These are phyloP conservation scores for Urocolius indicus DNA, from an alignment of 2,113 vertebrate species.

Conservation along the genomic window DNA sequence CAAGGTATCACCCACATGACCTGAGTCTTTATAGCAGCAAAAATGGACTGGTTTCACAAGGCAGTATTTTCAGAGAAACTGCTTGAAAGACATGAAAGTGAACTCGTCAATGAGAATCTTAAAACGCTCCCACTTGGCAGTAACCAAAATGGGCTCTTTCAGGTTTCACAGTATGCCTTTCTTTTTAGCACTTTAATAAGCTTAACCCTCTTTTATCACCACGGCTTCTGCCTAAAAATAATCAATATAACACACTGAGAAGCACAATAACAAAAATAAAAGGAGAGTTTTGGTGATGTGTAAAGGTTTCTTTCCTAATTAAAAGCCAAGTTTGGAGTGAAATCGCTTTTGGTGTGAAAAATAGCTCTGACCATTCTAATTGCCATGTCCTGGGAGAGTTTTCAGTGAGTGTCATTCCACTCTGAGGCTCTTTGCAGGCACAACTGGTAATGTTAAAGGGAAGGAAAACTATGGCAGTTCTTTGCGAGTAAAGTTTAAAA, in stretches of 20 bases:
- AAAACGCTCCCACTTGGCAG: constrained; percentile 2
- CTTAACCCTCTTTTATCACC: not conserved
- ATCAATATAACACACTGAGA: not conserved
- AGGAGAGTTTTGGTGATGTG: not conserved
- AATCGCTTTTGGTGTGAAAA: not conserved
- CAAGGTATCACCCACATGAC: not conserved
- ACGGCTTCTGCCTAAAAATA: constrained; percentile 26
- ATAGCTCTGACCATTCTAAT: not conserved
- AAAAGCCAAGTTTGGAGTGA: constrained; percentile 8
- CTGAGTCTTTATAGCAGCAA: not conserved
- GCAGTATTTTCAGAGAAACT: not conserved
- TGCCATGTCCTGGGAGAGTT: not conserved
- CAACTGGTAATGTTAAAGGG: not conserved
- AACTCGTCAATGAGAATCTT: not conserved
- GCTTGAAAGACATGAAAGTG: not conserved
- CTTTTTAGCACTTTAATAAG: constrained; percentile 48
- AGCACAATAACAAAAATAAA: not conserved
- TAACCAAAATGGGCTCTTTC: constrained; percentile 24
- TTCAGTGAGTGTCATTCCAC: not conserved
- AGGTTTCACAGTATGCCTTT: constrained; percentile 6
- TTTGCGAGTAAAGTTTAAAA: not conserved
- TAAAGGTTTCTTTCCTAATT: constrained; percentile 14
- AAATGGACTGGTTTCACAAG: not conserved
- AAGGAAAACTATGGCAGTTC: not conserved
- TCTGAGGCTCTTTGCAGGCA: not conserved